These are phyloP conservation scores for Percopsis omiscomaycus DNA, from an alignment of 2,797 vertebrate species.

Conservation along the genomic window DNA sequence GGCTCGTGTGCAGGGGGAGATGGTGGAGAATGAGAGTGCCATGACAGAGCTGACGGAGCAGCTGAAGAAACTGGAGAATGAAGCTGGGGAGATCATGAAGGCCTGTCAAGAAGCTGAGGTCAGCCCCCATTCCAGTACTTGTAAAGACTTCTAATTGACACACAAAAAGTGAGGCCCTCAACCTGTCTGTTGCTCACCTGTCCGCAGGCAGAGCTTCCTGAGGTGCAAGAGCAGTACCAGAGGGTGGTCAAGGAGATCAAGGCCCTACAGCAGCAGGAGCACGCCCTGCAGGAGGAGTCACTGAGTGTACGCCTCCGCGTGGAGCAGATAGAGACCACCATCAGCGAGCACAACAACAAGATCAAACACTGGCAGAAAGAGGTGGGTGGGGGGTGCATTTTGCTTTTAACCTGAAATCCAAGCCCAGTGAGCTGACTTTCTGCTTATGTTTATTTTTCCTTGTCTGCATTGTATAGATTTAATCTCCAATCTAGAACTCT, in stretches of 20 bases:
- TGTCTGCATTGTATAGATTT: no score
- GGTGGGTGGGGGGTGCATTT: slow-evolving; percentile 68
- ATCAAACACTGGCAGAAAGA: slow-evolving; percentile 94
- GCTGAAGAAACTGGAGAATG: slow-evolving; percentile 84
- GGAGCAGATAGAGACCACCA: slow-evolving; percentile 85
- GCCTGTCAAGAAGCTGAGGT: slow-evolving; percentile 87
- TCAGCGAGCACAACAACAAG: slow-evolving; percentile 86
- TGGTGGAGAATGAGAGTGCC: slow-evolving; percentile 79
- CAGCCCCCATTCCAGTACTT: slow-evolving; percentile 8
- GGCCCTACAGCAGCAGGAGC: slow-evolving; percentile 83
- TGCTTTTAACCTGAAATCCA: not conserved
- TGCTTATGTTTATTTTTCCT: no score
- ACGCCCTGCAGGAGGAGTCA: slow-evolving; percentile 87
- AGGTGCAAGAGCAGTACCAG: slow-evolving; percentile 82
- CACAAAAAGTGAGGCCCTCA: not conserved
- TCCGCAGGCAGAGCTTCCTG: slow-evolving; percentile 81
- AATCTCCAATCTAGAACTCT: no score
- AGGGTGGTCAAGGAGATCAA: slow-evolving; percentile 83
- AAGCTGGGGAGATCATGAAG: slow-evolving; percentile 84
- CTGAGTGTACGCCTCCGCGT: slow-evolving; percentile 88
- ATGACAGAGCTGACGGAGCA: slow-evolving; percentile 78
- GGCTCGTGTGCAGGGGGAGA: slow-evolving; percentile 78
- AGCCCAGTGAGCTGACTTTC: no score
- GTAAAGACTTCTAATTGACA: not conserved
- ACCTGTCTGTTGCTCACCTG: not conserved